Base-by-base conservation (phyloP, 2,113 vertebrate genomes). In the Dolichallabes microphthalmus region DNA sequence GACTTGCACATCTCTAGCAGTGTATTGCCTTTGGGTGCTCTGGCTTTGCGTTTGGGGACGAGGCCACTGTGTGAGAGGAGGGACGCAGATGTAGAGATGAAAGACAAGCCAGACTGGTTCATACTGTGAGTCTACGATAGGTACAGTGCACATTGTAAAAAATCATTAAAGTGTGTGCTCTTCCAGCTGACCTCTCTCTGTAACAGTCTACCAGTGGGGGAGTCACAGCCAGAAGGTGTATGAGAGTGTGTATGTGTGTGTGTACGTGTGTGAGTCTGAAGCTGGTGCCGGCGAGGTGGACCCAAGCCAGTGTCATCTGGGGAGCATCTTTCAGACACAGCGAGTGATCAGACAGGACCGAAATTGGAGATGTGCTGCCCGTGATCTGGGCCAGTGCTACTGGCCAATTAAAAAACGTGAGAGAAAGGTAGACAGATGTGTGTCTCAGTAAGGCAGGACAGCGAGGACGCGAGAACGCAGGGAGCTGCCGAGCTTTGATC, bases 401-500 rank as follows among this genome's bases (percentile, higher is more conserved):
- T 87, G 89, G 90, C 90, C 87, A 90, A 92, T 92, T 90, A 92
- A 87, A 91, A 94, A 86, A 91, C 11, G 89, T 87, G 90, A 86
- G 88, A 90, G 94, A 91, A 92, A 92, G 93, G 91, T 88, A 90
- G 90, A 92, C 90, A 89, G 86, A 88, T 86, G 76, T 66, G 89
- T 88, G 66, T 88, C 83, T 87, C 88, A 83, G 79, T 11, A 50
- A 80, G 88, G 86, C 77, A 90, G 89, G 90, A 93, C 88, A 87
- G 87, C 84, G 87, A 77, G 2, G 82, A 73, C 53, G 68, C 32
- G 35, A 25, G 52, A 58, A 58, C 69, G 84, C 39, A 15, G 86
- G 5, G 79, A 88, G 89, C 89, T 90, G 82, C 77, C 68, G 78
- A 39, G 58, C 92, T 93, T 89, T 92, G 93, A 92, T 92, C 91